phyloP scores from a whole-genome alignment of 2,797 vertebrate species.

The Anguilla pacifica region DNA sequence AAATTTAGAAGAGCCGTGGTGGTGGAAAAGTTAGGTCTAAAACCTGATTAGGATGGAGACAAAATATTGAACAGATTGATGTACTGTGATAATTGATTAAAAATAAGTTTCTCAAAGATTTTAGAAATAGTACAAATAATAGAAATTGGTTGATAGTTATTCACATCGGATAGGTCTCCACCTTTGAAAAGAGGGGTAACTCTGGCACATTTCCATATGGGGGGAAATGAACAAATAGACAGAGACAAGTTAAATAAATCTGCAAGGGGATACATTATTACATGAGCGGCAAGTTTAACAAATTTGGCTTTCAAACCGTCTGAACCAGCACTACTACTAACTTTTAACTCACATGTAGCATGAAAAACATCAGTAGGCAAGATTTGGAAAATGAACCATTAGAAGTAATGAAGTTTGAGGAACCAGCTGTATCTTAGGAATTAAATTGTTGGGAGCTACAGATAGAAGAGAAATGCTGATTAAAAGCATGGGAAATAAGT shows the following conservation, averaged over 20 bases:
- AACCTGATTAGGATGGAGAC: too few species aligned
- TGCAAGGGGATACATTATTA: background rate
- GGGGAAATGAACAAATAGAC: background rate
- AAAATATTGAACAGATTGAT: too few species aligned
- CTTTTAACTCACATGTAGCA: background rate
- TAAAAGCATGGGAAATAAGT: constrained; percentile 9
- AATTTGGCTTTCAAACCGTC: background rate
- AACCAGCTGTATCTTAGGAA: background rate
- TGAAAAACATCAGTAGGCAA: background rate
- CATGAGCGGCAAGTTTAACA: background rate
- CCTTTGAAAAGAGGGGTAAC: constrained; percentile 4
- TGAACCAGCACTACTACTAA: background rate
- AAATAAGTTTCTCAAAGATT: constrained; percentile 11
- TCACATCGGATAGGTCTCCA: background rate
- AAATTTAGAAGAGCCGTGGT: too few species aligned
- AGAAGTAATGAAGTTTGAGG: background rate
- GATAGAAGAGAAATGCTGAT: constrained; percentile 19
- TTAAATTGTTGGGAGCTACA: constrained; percentile 16
- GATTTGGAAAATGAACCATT: background rate
- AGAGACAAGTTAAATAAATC: constrained; percentile 22
- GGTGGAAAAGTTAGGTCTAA: too few species aligned
- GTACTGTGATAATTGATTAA: too few species aligned
- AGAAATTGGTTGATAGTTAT: constrained; percentile 1
- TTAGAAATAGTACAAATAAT: background rate
- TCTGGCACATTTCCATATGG: constrained; percentile 19